Percentiles rank a stretch among this genome's conserved stretches.
These are phyloP conservation scores for Drosophila mercatorum DNA, from an alignment of 2,888 invertebrate genomes.

Conservation along the genomic window DNA sequence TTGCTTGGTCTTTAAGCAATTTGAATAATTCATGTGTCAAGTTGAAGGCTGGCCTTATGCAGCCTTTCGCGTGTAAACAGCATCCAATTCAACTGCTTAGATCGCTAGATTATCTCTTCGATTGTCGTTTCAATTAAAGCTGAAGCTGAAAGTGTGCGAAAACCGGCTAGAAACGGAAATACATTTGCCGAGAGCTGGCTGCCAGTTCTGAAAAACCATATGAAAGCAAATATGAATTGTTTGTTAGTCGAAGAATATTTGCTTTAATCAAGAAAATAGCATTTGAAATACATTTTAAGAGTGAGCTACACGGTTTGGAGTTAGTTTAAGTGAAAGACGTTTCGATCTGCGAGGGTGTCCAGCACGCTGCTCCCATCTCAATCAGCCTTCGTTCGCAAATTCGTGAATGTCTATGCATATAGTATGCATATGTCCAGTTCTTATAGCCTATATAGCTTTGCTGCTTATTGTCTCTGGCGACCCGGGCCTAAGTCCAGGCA, in stretches of 20 bases:
- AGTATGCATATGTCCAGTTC: constrained; percentile 25
- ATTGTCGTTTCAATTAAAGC: constrained; percentile 56
- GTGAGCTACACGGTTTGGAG: constrained; percentile 25
- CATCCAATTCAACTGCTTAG: constrained; percentile 49
- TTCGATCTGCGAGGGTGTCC: constrained; percentile 60
- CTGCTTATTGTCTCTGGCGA: constrained; percentile 50
- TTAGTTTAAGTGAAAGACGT: constrained; percentile 8
- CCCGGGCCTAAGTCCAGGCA: constrained; percentile 27
- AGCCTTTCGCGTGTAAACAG: constrained; percentile 54
- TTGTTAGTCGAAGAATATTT: constrained; percentile 16
- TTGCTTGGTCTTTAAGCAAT: constrained; percentile 49
- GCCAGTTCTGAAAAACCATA: neutral
- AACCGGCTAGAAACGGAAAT: constrained; percentile 66
- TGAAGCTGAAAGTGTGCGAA: constrained; percentile 38
- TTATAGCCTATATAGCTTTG: constrained; percentile 36
- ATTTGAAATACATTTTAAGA: constrained; percentile 13
- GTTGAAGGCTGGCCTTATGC: constrained; percentile 64
- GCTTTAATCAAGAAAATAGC: constrained; percentile 40
- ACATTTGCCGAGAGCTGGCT: constrained; percentile 19
- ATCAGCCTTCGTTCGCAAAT: constrained; percentile 41
- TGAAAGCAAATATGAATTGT: constrained; percentile 12
- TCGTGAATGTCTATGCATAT: constrained; percentile 35
- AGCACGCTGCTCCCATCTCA: constrained; percentile 55
- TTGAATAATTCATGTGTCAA: constrained; percentile 74
- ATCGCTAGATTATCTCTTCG: constrained; percentile 55